Conservation (phyloP, 2,113 vertebrate genomes). For the Nyctereutes procyonoides region DNA sequence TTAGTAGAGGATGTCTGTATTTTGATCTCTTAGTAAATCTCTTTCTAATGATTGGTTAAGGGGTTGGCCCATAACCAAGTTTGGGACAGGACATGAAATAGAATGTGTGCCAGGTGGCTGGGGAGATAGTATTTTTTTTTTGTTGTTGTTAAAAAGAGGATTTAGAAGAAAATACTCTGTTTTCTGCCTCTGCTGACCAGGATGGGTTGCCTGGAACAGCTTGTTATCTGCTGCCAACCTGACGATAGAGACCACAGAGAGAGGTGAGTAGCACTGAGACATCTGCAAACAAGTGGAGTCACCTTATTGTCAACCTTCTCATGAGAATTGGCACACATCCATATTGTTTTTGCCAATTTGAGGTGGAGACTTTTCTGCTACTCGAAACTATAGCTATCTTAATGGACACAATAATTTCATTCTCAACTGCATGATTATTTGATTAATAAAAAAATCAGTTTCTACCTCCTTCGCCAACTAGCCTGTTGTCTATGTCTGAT, state of each 20-base stretch:
- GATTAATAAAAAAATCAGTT: slow-evolving; percentile 10
- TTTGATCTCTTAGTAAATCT: background rate
- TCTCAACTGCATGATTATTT: background rate
- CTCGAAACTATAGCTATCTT: background rate
- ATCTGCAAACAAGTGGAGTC: background rate
- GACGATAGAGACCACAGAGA: background rate
- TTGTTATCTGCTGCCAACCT: background rate
- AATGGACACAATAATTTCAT: background rate
- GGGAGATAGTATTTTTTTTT: background rate
- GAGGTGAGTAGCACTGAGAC: background rate
- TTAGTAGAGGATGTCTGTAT: background rate
- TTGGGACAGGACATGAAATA: background rate
- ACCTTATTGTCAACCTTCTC: background rate
- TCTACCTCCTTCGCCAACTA: background rate
- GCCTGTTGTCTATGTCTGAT: background rate
- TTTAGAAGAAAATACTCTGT: background rate
- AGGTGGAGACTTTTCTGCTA: background rate
- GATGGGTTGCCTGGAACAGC: background rate
- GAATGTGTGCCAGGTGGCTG: background rate
- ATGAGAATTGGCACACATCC: background rate
- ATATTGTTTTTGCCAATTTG: background rate
- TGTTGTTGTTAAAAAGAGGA: background rate
- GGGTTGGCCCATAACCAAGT: background rate
- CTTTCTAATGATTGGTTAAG: background rate
- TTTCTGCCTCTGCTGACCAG: background rate